Conservation (phyloP, 1,140 invertebrate species). For the Penaeus vannamei region DNA sequence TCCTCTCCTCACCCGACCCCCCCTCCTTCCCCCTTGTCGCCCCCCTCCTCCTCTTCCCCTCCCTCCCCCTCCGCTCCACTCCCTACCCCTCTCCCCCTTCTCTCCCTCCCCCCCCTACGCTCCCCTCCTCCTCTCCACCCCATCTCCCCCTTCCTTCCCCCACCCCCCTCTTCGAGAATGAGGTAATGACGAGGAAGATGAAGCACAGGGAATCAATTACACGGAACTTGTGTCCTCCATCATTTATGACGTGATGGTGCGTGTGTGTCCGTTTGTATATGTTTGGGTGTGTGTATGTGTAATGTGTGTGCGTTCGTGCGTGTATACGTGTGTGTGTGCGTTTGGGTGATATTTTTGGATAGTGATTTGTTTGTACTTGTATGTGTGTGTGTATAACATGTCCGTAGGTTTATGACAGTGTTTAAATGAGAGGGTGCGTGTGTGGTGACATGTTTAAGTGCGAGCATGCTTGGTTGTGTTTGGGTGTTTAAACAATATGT, state of each 20-base stretch:
- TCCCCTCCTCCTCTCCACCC: background rate
- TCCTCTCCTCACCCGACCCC: background rate
- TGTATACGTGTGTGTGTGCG: background rate
- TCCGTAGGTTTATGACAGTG: too few relatives aligned
- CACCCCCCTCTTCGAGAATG: background rate
- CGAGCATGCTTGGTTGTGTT: too few relatives aligned
- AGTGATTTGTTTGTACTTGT: too few relatives aligned
- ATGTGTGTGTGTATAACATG: too few relatives aligned
- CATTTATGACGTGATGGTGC: background rate
- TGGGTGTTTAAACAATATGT: too few relatives aligned
- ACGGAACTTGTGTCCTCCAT: too few relatives aligned
- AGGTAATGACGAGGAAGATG: conserved; percentile 12
- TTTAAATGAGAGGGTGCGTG: too few relatives aligned
- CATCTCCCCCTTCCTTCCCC: background rate
- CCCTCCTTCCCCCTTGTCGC: background rate
- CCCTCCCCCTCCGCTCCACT: background rate
- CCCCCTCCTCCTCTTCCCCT: background rate
- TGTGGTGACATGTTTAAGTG: too few relatives aligned
- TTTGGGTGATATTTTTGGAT: too few relatives aligned
- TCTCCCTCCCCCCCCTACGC: background rate
- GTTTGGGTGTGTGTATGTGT: conserved; percentile 31
- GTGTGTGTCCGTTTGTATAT: conserved; percentile 22
- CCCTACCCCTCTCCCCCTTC: background rate
- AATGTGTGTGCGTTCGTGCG: conserved; percentile 23
- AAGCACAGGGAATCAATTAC: background rate